Evolutionary conservation across 1,140 invertebrate genomes (phyloP).

Genomic region (Vanessa tameamea): DNA sequence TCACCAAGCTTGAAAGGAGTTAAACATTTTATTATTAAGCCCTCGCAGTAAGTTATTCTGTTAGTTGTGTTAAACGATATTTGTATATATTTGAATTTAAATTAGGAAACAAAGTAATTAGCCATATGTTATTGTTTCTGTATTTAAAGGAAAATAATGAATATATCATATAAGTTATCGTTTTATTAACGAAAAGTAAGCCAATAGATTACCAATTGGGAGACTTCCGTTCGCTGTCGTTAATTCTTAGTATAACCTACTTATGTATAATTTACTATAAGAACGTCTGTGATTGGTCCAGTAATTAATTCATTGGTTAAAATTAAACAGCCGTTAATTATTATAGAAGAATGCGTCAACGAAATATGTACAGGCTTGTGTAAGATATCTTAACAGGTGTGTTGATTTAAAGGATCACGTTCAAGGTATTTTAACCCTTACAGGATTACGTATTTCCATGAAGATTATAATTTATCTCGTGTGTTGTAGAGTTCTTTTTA

Average conservation of each 20-base stretch:
- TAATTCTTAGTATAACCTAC: no score
- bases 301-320: background rate
- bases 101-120: background rate
- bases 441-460: background rate
- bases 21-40: constrained; percentile 32
- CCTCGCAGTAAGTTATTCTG: constrained; percentile 12
- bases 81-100: background rate
- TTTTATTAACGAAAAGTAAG: no score
- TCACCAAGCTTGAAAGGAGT: constrained; percentile 18
- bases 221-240: background rate
- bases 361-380: constrained; percentile 20
- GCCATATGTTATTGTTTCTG: background rate
- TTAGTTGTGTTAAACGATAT: constrained; percentile 12
- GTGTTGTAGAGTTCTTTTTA: background rate
- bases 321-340: constrained; percentile 3
- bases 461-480: background rate
- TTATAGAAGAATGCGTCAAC: constrained; percentile 17
- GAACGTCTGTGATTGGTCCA: background rate
- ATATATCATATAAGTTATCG: no score
- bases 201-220: no score
- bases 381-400: constrained; percentile 22
- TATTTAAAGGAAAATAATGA: background rate
- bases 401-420: background rate
- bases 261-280: no score
- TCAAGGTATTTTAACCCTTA: background rate